These are phyloP conservation scores for Leptinotarsa juncta DNA, from an alignment of 2,888 invertebrate species.

Conservation along the genomic window DNA sequence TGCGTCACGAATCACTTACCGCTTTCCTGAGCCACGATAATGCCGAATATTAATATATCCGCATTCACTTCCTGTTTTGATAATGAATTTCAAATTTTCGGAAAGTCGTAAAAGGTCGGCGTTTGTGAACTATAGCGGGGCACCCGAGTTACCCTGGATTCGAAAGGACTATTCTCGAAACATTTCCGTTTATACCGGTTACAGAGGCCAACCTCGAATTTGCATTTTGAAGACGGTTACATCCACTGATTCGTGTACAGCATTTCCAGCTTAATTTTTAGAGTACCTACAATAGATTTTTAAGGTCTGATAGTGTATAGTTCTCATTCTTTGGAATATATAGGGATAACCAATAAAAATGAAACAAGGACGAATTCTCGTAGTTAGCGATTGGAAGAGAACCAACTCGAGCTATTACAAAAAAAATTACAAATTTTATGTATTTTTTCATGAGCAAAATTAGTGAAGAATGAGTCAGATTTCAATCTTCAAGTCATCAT, in stretches of 20 bases:
- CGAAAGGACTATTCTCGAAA: constrained; percentile 7
- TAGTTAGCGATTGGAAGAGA: too few species aligned
- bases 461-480: too few species aligned
- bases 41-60: constrained; percentile 7
- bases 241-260: constrained; percentile 14
- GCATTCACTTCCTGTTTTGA: constrained; percentile 1
- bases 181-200: constrained; percentile 7
- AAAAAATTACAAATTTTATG: too few species aligned
- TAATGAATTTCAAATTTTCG: constrained; percentile 7
- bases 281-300: too few species aligned
- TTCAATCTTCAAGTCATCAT: too few species aligned
- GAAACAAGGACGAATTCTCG: too few species aligned
- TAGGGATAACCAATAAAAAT: too few species aligned
- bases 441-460: too few species aligned
- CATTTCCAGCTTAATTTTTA: background rate
- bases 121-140: constrained; percentile 14
- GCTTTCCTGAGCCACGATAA: constrained; percentile 4
- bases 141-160: constrained; percentile 18
- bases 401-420: too few species aligned
- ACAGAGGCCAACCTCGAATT: constrained; percentile 4
- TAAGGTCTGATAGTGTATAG: too few species aligned
- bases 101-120: constrained; percentile 14
- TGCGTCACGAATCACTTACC: constrained; percentile 8
- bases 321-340: too few species aligned
- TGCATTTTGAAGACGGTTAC: constrained; percentile 15